Percentiles rank a stretch among this genome's conserved stretches.
Evolutionary conservation across 2,113 vertebrate genomes (phyloP).

Genomic region (Amazona vittata): DNA sequence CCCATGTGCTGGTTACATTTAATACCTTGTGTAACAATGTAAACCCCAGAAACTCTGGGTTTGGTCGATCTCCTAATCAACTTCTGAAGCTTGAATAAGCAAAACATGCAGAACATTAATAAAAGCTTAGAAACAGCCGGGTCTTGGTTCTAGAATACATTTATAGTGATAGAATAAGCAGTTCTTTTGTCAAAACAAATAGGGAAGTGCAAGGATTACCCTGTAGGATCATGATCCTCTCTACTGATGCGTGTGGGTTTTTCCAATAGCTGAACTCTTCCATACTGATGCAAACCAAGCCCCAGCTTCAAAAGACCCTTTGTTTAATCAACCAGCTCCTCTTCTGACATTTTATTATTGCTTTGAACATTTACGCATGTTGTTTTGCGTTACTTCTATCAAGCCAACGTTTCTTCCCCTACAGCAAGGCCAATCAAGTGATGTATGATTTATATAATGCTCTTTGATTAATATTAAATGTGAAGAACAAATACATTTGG

Average conservation of each 20-base stretch:
- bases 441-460: conserved; percentile 65
- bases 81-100: not conserved
- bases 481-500: conserved; percentile 29
- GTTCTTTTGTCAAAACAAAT: not conserved
- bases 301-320: conserved; percentile 18
- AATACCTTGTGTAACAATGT: not conserved
- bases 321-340: conserved; percentile 48
- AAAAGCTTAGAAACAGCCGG: not conserved
- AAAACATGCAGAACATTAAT: not conserved
- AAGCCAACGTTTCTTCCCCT: not conserved
- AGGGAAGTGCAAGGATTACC: not conserved
- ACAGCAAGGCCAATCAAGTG: conserved; percentile 41
- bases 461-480: conserved; percentile 70
- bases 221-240: fast-evolving
- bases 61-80: not conserved
- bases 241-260: not conserved
- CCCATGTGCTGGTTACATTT: not conserved
- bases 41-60: not conserved
- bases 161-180: conserved; percentile 45
- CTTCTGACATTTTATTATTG: not conserved
- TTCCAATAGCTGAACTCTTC: not conserved
- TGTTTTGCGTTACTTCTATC: conserved; percentile 41
- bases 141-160: conserved; percentile 3
- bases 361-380: conserved; percentile 7
- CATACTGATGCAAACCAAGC: not conserved